Evolutionary conservation across 2,888 invertebrate species (phyloP), one percentile per base, ranked within the genome.

Genomic region (Iselma pallidipennis): DNA sequence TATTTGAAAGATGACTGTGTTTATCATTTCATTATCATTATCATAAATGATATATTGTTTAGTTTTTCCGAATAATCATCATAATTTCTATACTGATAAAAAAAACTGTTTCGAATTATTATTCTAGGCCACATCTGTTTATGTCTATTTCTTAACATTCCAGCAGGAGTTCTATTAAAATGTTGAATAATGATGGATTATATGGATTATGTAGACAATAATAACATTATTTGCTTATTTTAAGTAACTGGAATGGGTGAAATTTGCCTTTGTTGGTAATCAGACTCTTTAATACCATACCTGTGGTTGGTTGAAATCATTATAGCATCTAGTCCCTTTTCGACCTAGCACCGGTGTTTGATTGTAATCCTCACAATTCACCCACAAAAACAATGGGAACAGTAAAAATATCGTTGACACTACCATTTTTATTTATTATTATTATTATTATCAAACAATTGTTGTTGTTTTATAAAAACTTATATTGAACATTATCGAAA

Each of bases 291-390:
- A 31, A 48, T 51, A 16, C 59, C 59, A 81, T 78, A 86, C 86
- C 83, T 85, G 85, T 10, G 86, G 84, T 74, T 83, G 80, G 55
- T 83, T 82, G 69, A 84, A 85, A 58, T 82, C 81, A 76, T 86
- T 85, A 72, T 86, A 86, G 74, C 86, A 86, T 71, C 82, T 75
- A 31, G 79, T 81, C 53, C 78, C 77, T 62, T 74, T 77, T 48
- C 69, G 70, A 23, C 80, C 80, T 26, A 79, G 68, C 14, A 66
- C 76, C 29, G 81, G 81, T 45, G 81, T 80, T 49, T 79, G 73
- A 21, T 75, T 74, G 37, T 51, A 50, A 25, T 72, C 73, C n/a
- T 63, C 57, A 14, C 29, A 64, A 49, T 48, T 45, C 12, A 31
- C 49, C 23, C 29, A 14, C 6, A 33, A 45, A 25, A 29, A 23